phyloP scores from a whole-genome alignment of 2,797 vertebrate species.

The Etheostoma perlongum region DNA sequence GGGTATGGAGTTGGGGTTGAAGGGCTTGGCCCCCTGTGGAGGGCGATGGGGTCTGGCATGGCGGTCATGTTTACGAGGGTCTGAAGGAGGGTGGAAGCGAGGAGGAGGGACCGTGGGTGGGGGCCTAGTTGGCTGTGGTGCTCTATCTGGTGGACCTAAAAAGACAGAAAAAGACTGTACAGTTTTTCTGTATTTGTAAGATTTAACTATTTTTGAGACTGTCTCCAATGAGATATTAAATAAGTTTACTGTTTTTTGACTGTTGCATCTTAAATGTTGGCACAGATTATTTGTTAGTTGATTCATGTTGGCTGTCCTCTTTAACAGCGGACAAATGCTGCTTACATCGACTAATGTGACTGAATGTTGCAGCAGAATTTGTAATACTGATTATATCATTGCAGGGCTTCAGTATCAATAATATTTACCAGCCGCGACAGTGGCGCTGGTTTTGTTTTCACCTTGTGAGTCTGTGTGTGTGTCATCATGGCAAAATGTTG shows the following conservation, averaged over 20 bases:
- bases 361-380: slow-evolving; percentile 29
- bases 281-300: slow-evolving; percentile 38
- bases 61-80: slow-evolving; percentile 94
- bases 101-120: slow-evolving; percentile 94
- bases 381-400: slow-evolving; percentile 27
- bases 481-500: no score
- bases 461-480: no score
- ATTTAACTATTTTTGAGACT: slow-evolving; percentile 1
- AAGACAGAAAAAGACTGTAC: background rate
- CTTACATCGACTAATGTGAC: slow-evolving; percentile 41
- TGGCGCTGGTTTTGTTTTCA: no score
- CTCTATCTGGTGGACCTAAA: slow-evolving; percentile 96
- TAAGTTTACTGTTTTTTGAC: slow-evolving; percentile 20
- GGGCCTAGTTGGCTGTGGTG: slow-evolving; percentile 93
- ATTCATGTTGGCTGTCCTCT: slow-evolving; percentile 59
- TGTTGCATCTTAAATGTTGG: slow-evolving; percentile 28
- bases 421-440: background rate
- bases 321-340: slow-evolving; percentile 66
- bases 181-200: slow-evolving; percentile 12
- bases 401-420: slow-evolving; percentile 11
- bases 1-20: slow-evolving; percentile 95
- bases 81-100: slow-evolving; percentile 91
- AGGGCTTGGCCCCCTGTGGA: slow-evolving; percentile 92
- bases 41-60: slow-evolving; percentile 92
- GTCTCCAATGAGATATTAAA: slow-evolving; percentile 2